phyloP scores from a whole-genome alignment of 2,888 invertebrate genomes.

The Luperina testacea region DNA sequence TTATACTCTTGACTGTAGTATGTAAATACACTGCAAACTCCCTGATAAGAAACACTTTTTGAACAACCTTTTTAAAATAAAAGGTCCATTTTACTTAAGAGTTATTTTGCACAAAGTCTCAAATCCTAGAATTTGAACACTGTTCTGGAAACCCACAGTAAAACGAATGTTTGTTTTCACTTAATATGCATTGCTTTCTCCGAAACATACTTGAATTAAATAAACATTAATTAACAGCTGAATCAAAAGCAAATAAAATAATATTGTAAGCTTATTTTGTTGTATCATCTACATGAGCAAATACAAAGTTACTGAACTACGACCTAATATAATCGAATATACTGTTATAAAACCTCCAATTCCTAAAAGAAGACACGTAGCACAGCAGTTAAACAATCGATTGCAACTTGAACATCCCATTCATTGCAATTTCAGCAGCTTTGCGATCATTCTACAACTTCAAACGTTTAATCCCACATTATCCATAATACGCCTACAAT shows the following conservation, averaged over 20 bases:
- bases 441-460: constrained; percentile 3
- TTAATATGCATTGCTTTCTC: neutral
- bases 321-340: neutral
- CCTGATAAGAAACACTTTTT: neutral
- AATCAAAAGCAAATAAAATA: neutral
- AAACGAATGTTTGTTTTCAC: neutral
- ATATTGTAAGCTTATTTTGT: neutral
- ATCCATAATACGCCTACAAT: constrained; percentile 46
- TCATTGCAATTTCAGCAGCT: constrained; percentile 25
- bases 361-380: neutral
- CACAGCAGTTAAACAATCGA: neutral
- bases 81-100: neutral
- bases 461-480: constrained; percentile 48
- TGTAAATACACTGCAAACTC: constrained; percentile 43
- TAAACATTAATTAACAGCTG: neutral
- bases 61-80: neutral
- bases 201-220: neutral
- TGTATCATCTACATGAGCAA: neutral
- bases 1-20: neutral
- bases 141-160: neutral
- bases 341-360: neutral
- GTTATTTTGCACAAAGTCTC: neutral
- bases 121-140: neutral
- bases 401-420: neutral
- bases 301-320: neutral